phyloP scores from a whole-genome alignment of 1,140 invertebrate genomes.

The Pachyrhynchus sulphureomaculatus region DNA sequence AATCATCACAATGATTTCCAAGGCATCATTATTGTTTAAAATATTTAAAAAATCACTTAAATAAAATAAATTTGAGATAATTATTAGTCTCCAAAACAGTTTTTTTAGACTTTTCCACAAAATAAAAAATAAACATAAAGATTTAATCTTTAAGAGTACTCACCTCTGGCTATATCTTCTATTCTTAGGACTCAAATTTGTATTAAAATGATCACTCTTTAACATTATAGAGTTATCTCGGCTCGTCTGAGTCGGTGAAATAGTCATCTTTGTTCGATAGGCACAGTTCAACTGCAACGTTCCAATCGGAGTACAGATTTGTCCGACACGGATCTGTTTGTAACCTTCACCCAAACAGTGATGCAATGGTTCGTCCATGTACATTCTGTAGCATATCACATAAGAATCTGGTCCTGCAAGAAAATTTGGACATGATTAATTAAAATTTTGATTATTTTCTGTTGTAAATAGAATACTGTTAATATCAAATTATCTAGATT shows the following conservation, averaged over 20 bases:
- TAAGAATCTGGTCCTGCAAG: constrained; percentile 69
- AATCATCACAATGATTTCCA: too few species aligned
- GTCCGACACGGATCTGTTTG: constrained; percentile 76
- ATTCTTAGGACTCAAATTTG: constrained; percentile 71
- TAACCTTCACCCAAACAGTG: constrained; percentile 73
- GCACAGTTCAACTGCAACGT: constrained; percentile 75
- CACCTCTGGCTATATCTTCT: constrained; percentile 62
- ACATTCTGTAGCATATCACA: constrained; percentile 88
- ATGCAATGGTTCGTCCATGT: constrained; percentile 78
- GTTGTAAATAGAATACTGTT: too few species aligned
- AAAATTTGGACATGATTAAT: too few species aligned
- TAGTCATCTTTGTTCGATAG: constrained; percentile 86
- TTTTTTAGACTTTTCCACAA: too few species aligned
- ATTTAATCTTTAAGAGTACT: too few species aligned
- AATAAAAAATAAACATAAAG: too few species aligned
- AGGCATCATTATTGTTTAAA: too few species aligned
- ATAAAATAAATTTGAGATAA: too few species aligned
- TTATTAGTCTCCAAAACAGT: too few species aligned
- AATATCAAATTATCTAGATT: too few species aligned
- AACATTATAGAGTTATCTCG: constrained; percentile 73
- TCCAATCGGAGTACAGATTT: constrained; percentile 79
- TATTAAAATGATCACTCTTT: constrained; percentile 88
- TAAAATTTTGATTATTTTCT: too few species aligned
- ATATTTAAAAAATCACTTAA: too few species aligned
- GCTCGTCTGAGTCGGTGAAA: constrained; percentile 75